Conservation (phyloP, 2,888 invertebrate species). For the Altica lythri region DNA sequence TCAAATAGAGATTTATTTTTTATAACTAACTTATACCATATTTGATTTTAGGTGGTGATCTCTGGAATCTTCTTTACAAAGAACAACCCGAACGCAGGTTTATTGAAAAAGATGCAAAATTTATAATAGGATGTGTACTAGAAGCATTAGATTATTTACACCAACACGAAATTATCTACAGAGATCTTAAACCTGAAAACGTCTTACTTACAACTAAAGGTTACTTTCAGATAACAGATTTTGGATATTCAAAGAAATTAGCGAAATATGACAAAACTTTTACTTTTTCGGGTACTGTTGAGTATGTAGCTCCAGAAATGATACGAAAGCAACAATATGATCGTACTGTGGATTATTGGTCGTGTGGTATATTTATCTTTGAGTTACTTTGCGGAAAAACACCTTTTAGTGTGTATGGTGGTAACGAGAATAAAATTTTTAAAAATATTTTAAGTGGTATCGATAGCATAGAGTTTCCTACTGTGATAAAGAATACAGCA, state of each 20-base stretch:
- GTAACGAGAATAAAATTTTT: conserved; percentile 90
- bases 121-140: conserved; percentile 84
- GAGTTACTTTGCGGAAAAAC: conserved; percentile 85
- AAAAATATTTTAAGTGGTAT: conserved; percentile 75
- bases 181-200: conserved; percentile 94
- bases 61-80: conserved; percentile 89
- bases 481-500: conserved; percentile 75
- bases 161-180: conserved; percentile 75
- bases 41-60: conserved; percentile 69
- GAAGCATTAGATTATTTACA: conserved; percentile 90
- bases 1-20: too few relatives aligned
- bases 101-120: conserved; percentile 74
- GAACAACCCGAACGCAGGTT: conserved; percentile 71
- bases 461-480: conserved; percentile 64
- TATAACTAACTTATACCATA: too few relatives aligned
- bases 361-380: conserved; percentile 83
- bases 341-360: conserved; percentile 91
- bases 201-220: conserved; percentile 81
- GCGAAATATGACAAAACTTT: conserved; percentile 77
- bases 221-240: conserved; percentile 90
- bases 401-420: conserved; percentile 68
- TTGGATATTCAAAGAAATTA: conserved; percentile 89
- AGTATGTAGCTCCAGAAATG: conserved; percentile 86
- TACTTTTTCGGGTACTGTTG: conserved; percentile 94
- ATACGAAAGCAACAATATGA: conserved; percentile 82